A percentile compares a stretch with the other conserved stretches of the same genome.
Conservation (phyloP, 2,113 vertebrate species). For the Eurypyga helias region DNA sequence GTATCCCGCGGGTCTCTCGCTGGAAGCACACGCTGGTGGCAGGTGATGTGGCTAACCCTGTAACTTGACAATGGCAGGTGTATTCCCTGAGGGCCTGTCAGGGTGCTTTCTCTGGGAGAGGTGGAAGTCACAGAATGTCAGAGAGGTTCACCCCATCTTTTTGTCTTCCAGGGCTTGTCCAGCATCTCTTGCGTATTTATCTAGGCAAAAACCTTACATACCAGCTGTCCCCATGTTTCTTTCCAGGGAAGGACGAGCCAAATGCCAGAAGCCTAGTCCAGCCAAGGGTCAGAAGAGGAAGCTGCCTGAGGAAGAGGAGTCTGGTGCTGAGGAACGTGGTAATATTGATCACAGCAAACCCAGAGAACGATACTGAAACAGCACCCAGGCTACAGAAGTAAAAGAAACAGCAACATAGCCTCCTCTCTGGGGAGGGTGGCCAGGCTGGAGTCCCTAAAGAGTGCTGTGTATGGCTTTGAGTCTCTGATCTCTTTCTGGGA, state of each 20-base stretch:
- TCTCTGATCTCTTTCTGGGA: background rate
- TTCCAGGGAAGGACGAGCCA: constrained; percentile 65
- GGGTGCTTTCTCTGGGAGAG: background rate
- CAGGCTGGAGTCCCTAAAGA: background rate
- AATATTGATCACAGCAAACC: constrained; percentile 14
- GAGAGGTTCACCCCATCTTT: background rate
- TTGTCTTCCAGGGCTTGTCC: background rate
- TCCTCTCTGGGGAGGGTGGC: background rate
- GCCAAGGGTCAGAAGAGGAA: constrained; percentile 61
- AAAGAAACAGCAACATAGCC: background rate
- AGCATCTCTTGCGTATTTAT: background rate
- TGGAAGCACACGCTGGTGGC: background rate
- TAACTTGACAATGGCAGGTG: fast-evolving
- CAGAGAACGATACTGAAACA: background rate
- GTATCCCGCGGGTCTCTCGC: fast-evolving
- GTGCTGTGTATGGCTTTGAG: background rate
- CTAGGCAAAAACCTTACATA: background rate
- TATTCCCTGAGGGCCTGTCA: background rate
- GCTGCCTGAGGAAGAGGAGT: constrained; percentile 16
- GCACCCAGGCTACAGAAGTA: background rate
- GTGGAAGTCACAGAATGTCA: background rate
- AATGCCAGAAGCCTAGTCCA: constrained; percentile 64
- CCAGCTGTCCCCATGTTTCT: background rate
- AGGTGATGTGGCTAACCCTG: background rate
- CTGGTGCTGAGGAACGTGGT: constrained; percentile 48